Percentiles rank a stretch among this genome's conserved stretches.
These are phyloP conservation scores for Monochamus saltuarius DNA, from an alignment of 1,140 invertebrate species.

Conservation along the genomic window DNA sequence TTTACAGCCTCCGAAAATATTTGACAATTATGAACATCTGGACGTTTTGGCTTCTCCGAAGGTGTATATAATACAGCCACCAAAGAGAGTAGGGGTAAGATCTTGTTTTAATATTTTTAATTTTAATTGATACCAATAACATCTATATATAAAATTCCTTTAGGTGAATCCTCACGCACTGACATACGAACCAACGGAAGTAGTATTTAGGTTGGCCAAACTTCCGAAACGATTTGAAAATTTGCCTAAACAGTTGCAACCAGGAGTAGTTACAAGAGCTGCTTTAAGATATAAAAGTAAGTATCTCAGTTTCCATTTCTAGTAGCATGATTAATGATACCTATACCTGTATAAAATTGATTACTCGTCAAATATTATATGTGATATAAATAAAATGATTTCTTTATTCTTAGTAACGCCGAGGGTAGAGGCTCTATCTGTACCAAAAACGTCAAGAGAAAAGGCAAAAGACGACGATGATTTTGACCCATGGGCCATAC, in stretches of 20 bases:
- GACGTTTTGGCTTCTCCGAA: constrained; percentile 30
- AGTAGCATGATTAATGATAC: no score
- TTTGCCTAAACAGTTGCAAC: constrained; percentile 23
- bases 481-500: constrained; percentile 46
- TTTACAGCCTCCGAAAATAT: constrained; percentile 19
- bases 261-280: constrained; percentile 35
- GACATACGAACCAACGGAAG: constrained; percentile 36
- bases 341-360: no score
- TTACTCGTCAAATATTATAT: no score
- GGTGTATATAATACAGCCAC: constrained; percentile 16
- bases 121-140: background rate
- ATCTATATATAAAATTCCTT: background rate
- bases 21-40: constrained; percentile 20
- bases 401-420: constrained; percentile 36
- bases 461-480: constrained; percentile 38
- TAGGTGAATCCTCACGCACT: constrained; percentile 37
- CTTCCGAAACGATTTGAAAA: constrained; percentile 24
- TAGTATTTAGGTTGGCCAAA: constrained; percentile 32
- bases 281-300: constrained; percentile 40
- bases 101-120: background rate
- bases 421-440: constrained; percentile 37
- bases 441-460: constrained; percentile 37
- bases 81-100: constrained; percentile 22
- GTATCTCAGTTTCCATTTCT: no score
- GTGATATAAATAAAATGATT: constrained; percentile 4